Evolutionary conservation across 2,797 vertebrate genomes (phyloP).

Genomic region (Hypotaenidia okinawae): DNA sequence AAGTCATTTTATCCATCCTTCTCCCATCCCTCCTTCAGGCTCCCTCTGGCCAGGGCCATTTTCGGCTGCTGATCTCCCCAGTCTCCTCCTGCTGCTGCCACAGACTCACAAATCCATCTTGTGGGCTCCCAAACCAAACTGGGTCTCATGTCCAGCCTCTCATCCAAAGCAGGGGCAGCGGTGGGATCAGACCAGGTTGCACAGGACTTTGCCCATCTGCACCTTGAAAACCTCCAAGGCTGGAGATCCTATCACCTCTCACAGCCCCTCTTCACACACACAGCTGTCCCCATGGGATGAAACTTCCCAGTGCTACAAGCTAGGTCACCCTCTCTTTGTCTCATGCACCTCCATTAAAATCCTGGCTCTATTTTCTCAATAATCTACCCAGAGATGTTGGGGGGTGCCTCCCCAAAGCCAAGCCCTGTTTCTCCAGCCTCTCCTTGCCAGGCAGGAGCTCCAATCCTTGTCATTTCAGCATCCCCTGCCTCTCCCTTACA

Average conservation of each 20-base stretch:
- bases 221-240: background rate
- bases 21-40: background rate
- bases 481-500: background rate
- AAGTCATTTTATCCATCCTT: background rate
- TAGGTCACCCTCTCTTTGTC: background rate
- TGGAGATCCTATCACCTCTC: background rate
- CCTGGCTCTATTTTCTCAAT: background rate
- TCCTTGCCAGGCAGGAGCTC: background rate
- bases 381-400: accelerated
- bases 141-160: background rate
- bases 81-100: background rate
- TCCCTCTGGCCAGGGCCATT: background rate
- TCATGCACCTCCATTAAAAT: background rate
- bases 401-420: background rate
- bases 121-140: background rate
- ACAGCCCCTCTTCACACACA: background rate
- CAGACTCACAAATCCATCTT: background rate
- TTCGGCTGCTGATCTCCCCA: background rate
- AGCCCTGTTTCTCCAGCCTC: background rate
- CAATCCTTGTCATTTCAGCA: background rate
- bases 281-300: background rate
- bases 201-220: background rate
- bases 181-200: background rate
- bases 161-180: accelerated
- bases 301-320: background rate